Evolutionary conservation across 2,113 vertebrate species (phyloP).

Genomic region (Coregonus clupeaformis): DNA sequence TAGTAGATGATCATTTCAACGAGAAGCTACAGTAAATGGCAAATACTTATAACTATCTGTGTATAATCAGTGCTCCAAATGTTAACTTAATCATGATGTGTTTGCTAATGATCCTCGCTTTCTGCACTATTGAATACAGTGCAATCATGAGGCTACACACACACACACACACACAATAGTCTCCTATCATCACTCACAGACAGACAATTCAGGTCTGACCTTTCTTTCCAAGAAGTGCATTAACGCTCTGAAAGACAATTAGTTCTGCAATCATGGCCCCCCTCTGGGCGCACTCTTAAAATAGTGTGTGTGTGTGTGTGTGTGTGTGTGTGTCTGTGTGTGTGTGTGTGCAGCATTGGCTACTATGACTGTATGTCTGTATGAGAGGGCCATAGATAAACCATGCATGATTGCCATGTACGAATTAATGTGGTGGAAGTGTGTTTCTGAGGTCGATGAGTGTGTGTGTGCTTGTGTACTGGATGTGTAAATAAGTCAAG

Average conservation of each 20-base stretch:
- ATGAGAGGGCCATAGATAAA: neutral
- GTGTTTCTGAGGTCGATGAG: neutral
- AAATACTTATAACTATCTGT: too few relatives aligned
- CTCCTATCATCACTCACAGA: neutral
- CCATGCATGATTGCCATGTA: neutral
- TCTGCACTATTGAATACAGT: too few relatives aligned
- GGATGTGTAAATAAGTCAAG: neutral
- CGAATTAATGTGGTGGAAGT: neutral
- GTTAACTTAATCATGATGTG: too few relatives aligned
- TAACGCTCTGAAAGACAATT: neutral
- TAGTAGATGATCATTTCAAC: too few relatives aligned
- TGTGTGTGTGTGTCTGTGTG: too few relatives aligned
- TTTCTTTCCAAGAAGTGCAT: neutral
- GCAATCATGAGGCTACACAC: neutral
- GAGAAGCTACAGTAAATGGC: too few relatives aligned
- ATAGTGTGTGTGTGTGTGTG: neutral
- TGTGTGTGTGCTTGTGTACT: neutral
- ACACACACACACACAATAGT: neutral
- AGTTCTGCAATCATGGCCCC: neutral
- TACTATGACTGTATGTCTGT: neutral
- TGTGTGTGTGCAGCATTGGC: too few relatives aligned
- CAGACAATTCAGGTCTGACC: neutral
- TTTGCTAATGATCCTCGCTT: too few relatives aligned
- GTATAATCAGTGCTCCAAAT: too few relatives aligned
- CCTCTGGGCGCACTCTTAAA: neutral